phyloP scores from a whole-genome alignment of 2,888 invertebrate species.

The Caenorhabditis drosophilae region DNA sequence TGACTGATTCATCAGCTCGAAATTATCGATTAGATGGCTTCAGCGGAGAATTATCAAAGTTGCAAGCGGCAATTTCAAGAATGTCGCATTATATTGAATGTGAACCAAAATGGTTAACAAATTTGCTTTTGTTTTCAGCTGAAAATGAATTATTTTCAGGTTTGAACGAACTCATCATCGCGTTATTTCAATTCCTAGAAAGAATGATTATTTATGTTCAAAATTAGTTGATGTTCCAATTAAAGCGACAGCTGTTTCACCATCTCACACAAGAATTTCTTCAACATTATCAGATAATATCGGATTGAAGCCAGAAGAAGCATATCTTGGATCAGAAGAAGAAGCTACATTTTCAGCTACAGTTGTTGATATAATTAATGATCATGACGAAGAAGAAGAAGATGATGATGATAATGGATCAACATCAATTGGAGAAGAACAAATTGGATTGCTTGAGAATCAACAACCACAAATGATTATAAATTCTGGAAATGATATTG shows the following conservation, averaged over 20 bases:
- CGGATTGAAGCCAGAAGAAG: slow-evolving; percentile 2
- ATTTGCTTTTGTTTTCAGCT: no score
- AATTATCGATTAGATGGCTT: slow-evolving; percentile 45
- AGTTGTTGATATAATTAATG: slow-evolving; percentile 6
- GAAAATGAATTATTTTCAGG: neutral
- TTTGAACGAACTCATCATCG: slow-evolving; percentile 27
- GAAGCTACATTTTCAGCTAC: slow-evolving; percentile 14
- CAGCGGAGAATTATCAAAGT: slow-evolving; percentile 37
- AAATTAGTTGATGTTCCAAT: neutral
- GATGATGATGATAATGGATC: neutral
- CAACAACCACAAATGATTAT: neutral
- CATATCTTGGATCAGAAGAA: slow-evolving; percentile 6
- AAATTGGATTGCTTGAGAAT: neutral
- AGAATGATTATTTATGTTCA: no score
- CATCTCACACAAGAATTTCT: no score
- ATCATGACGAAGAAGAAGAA: neutral
- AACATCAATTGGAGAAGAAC: neutral
- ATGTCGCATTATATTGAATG: slow-evolving; percentile 41
- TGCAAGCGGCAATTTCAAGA: slow-evolving; percentile 50
- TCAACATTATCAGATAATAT: slow-evolving; percentile 2
- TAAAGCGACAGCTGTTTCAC: no score
- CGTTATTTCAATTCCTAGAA: neutral
- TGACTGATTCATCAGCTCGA: slow-evolving; percentile 21
- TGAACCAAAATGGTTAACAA: slow-evolving; percentile 53
- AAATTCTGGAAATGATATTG: slow-evolving; percentile 10